Evolutionary conservation across 2,797 vertebrate species (phyloP), one percentile per base, ranked within the genome.

Genomic region (Micrastur ruficollis): DNA sequence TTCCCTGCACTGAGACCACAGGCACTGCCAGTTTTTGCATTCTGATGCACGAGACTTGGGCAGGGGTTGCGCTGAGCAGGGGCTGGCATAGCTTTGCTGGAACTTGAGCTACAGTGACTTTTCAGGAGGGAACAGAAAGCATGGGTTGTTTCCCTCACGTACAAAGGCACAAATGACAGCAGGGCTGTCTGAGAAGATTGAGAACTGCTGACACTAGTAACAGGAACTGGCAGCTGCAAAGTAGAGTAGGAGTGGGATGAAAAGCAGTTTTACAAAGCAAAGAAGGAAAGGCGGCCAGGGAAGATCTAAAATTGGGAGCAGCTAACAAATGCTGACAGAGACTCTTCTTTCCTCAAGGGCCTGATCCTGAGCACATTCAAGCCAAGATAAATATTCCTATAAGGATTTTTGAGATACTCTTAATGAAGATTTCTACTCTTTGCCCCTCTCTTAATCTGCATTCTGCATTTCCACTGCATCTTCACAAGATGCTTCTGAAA

Each of bases 191-290:
- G 86, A 93, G 91, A 94, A 81, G 76, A 93, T 0, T 49, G 74
- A 86, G 81, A 96, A 94, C 81, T 91, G 81, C 87, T 97, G 91
- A 96, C 65, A 42, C 53, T 36, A 63, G 73, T 81, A 94, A 91
- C 84, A 93, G 72, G 87, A 97, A 94, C 82, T 75, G 81, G 86
- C 84, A 92, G 90, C 84, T 93, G 92, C 70, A 79, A 74, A 81
- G 44, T 75, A 79, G 76, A 94, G 86, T 59, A 65, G 79, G 81
- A 95, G 90, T 81, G 70, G 78, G 93, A 90, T 67, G 68, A 93
- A 94, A 93, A 92, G 84, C 71, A 86, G 65, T 44, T 49, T 66
- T 42, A 94, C 71, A 81, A 65, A 93, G 84, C 2, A 5, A 87
- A 90, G 52, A 61, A 81, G 72, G 53, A 92, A 92, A 86, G 75